A percentile compares a stretch with the other conserved stretches of the same genome.
Conservation (phyloP, 2,888 invertebrate species). For the Gandaritis pyraliata region DNA sequence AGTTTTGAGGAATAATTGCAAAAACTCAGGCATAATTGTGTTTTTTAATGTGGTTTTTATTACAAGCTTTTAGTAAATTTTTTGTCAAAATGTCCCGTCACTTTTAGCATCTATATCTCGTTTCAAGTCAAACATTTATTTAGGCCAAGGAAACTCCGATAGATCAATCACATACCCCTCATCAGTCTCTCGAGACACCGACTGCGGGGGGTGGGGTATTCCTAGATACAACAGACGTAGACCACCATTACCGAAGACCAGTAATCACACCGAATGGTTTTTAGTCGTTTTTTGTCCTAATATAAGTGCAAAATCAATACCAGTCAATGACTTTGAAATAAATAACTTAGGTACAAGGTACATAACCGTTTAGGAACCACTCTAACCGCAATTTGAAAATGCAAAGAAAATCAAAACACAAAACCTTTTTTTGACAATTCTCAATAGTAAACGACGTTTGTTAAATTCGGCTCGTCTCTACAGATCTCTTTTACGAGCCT, state of each 20-base stretch:
- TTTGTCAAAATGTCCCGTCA: too few species aligned
- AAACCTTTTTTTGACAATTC: too few species aligned
- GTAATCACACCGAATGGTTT: slow-evolving; percentile 76
- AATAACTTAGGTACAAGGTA: slow-evolving; percentile 1
- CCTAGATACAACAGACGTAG: slow-evolving; percentile 52
- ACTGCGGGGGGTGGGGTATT: slow-evolving; percentile 50
- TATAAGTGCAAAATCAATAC: slow-evolving; percentile 1
- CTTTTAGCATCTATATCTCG: too few species aligned
- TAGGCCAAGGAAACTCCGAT: slow-evolving; percentile 19
- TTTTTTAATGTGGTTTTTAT: too few species aligned
- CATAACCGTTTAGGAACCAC: background rate
- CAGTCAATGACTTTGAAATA: background rate
- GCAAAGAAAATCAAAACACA: too few species aligned
- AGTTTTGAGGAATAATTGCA: too few species aligned
- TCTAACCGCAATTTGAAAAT: background rate
- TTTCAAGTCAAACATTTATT: background rate
- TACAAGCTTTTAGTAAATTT: too few species aligned
- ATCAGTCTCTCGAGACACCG: slow-evolving; percentile 23
- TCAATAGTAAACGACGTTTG: too few species aligned
- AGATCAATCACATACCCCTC: slow-evolving; percentile 43
- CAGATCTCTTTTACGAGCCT: too few species aligned
- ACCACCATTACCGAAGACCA: slow-evolving; percentile 73
- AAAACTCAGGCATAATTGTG: too few species aligned
- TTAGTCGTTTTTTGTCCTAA: slow-evolving; percentile 56
- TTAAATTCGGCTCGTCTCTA: too few species aligned